Conservation (phyloP, 2,888 invertebrate species). For the Drepanosiphum platanoidis region DNA sequence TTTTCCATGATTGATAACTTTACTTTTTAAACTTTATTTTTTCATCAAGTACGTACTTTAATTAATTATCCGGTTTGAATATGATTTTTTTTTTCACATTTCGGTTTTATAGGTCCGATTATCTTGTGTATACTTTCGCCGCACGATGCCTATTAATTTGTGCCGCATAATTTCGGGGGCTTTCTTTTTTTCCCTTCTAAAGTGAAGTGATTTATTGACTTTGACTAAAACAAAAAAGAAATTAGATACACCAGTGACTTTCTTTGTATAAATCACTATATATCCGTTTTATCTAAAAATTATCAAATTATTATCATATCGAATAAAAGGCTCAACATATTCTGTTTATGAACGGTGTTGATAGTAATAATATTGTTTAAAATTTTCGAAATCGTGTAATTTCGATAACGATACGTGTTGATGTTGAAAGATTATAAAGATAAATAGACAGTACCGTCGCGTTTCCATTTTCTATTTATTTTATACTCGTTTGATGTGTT, state of each 20-base stretch:
- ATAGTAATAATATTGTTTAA: too few species aligned
- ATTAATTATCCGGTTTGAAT: not conserved
- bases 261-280: too few species aligned
- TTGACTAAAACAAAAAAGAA: not conserved
- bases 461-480: too few species aligned
- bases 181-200: too few species aligned
- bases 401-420: too few species aligned
- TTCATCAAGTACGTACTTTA: not conserved
- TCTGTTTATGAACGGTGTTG: too few species aligned
- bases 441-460: too few species aligned
- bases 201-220: not conserved
- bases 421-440: too few species aligned
- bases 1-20: not conserved
- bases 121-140: not conserved
- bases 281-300: too few species aligned
- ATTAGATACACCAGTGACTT: not conserved
- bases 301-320: too few species aligned
- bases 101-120: not conserved
- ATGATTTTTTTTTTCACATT: not conserved
- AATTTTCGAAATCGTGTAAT: too few species aligned
- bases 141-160: not conserved
- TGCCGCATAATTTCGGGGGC: not conserved
- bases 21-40: not conserved
- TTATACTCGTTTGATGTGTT: not conserved
- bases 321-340: too few species aligned